These are phyloP conservation scores for sheep (Ovis aries) DNA, from an alignment of 2,113 vertebrate species.

Conservation along the genomic window ARS-UI_Ramb_v3.0 NC_056054.1:141496001-141496500, in stretches of 20 bases:
- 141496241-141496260: not conserved
- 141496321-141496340: not conserved
- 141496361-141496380: not conserved
- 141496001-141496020: not conserved
- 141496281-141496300: not conserved
- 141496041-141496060: not conserved
- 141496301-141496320: not conserved
- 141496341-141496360: not conserved
- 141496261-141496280: not conserved
- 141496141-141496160: not conserved
- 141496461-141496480: not conserved
- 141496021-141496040: not conserved
- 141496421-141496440: not conserved
- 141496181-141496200: not conserved
- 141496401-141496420: not conserved
- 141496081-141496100: not conserved
- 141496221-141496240: not conserved
- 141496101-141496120: not conserved
- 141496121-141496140: not conserved
- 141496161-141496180: not conserved
- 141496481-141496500: not conserved
- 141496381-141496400: not conserved
- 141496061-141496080: not conserved
- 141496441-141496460: not conserved
- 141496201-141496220: not conserved